Evolutionary conservation across 2,113 vertebrate genomes (phyloP), one percentile per base, ranked within the genome.

Genomic region (Coptodon rendalli): DNA sequence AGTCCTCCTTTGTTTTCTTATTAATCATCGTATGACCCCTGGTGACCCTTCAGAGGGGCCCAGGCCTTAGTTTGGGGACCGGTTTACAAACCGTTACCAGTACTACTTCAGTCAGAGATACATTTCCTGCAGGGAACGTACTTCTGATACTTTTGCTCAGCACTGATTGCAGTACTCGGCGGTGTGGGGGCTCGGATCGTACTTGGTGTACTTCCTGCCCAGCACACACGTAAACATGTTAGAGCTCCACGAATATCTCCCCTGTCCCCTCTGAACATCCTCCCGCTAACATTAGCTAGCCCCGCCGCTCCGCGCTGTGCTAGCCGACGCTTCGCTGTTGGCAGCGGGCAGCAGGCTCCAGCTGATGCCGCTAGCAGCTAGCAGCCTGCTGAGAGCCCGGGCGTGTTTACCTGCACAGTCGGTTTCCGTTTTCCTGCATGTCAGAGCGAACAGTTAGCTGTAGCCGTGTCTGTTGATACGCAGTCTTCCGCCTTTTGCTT

Each of bases 401-500:
- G 80, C 7, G 22, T 6, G 19, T 66, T 91, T 90, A 91, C 90
- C 92, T 85, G 86, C 2, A 36, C 14, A 9, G 9, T 31, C 7
- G 38, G 59, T 45, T 12, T 61, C 34, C 17, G 87, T 52, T 68
- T 10, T 52, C 27, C 86, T 45, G 80, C 91, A 90, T 93, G 85
- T 29, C n/a, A 81, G 10, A 34, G 52, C 50, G 45, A 63, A 66
- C 17, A 17, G 86, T 78, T 40, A 57, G 78, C 87, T 53, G 88
- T 85, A 79, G 86, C 92, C 16, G 11, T 45, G 43, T 59, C 73
- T 87, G 88, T 87, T 89, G 71, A 50, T 90, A 3, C 87, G 93
- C 92, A 92, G 89, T 93, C 95, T 95, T 96, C 94, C 93, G 93
- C 93, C 91, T 94, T 94, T 80, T 63, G 19, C 86, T 89, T 86